These are phyloP conservation scores for Microdon myrmicae DNA, from an alignment of 2,888 invertebrate species.

Conservation along the genomic window DNA sequence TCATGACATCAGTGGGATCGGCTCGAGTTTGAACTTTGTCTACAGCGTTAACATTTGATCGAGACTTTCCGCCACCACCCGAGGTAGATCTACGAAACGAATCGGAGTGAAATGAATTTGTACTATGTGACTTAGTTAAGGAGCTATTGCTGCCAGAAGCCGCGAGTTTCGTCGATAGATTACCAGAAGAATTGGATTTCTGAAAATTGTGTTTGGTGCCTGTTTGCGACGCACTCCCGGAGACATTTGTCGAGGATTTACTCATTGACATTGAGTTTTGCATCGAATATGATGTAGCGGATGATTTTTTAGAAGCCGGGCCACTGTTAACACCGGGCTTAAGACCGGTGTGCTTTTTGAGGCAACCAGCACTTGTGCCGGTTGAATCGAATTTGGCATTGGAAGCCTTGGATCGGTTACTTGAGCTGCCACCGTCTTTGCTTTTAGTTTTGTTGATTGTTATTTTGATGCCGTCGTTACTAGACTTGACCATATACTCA, in stretches of 20 bases:
- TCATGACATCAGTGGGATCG: slow-evolving; percentile 65
- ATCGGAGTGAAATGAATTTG: slow-evolving; percentile 60
- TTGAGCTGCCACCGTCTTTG: slow-evolving; percentile 63
- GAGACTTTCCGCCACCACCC: slow-evolving; percentile 9
- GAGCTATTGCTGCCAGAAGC: slow-evolving; percentile 54
- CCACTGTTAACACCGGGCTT: slow-evolving; percentile 89
- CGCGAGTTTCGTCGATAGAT: slow-evolving; percentile 59
- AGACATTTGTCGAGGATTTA: slow-evolving; percentile 44
- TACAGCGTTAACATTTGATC: slow-evolving; percentile 28
- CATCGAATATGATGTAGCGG: slow-evolving; percentile 19
- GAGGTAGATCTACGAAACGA: slow-evolving; percentile 43
- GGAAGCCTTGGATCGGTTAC: slow-evolving; percentile 18
- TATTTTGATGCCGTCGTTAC: slow-evolving; percentile 86
- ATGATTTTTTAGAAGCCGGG: slow-evolving; percentile 80
- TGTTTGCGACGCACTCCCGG: slow-evolving; percentile 13
- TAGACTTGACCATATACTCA: slow-evolving; percentile 90
- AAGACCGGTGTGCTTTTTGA: slow-evolving; percentile 80
- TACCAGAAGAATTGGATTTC: slow-evolving; percentile 65
- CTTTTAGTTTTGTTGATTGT: slow-evolving; percentile 89
- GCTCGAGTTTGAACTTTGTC: slow-evolving; percentile 58
- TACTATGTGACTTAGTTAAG: slow-evolving; percentile 63
- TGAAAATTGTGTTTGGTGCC: slow-evolving; percentile 62
- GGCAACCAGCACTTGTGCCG: slow-evolving; percentile 11
- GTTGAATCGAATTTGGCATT: slow-evolving; percentile 11
- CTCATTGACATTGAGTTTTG: slow-evolving; percentile 26